Evolutionary conservation across 2,888 invertebrate species (phyloP), one percentile per base, ranked within the genome.

Genomic region (Calephelis perditalis): DNA sequence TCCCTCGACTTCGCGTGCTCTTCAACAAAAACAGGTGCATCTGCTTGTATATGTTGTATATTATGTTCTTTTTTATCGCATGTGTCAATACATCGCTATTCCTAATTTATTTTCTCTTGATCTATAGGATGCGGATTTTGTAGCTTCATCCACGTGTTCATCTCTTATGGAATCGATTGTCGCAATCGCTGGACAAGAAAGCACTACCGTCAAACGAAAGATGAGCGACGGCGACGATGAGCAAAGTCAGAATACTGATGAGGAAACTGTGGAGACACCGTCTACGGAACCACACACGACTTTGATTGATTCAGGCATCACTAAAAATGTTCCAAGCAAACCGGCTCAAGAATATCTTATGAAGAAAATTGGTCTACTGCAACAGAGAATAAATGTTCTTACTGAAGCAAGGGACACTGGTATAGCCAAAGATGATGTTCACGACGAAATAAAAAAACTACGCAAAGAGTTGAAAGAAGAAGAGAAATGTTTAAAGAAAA

Each of bases 341-440:
- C 58, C 52, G 58, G 40, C 58, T 58, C 49, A 58, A 58, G 58
- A 58, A 58, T 57, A 61, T 65, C 61, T 65, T 64, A 59, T 63
- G 61, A 63, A 64, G 64, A 64, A 62, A 65, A 63, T 65, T 60
- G 58, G 58, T 52, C 47, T 58, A 58, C 52, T 58, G 52, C 63
- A 66, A 66, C 62, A 66, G 57, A 62, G 40, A 66, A 66, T 64
- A 62, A 66, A 66, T 63, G 61, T 66, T 66, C 61, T 66, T 57
- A 62, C 63, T 62, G 62, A 64, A 66, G 61, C 63, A 62, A 63
- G 52, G 40, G 58, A 49, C 49, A 58, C 43, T 58, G 52, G 52
- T 58, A 52, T 58, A 58, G 58, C 58, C 61, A 62, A 63, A 65
- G 62, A 63, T 62, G 61, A 63, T 61, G 65, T 65, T 62, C 56